A percentile compares a stretch with the other conserved stretches of the same genome.
These are phyloP conservation scores for Aphis gossypii DNA, from an alignment of 1,140 invertebrate genomes.

Conservation along the genomic window DNA sequence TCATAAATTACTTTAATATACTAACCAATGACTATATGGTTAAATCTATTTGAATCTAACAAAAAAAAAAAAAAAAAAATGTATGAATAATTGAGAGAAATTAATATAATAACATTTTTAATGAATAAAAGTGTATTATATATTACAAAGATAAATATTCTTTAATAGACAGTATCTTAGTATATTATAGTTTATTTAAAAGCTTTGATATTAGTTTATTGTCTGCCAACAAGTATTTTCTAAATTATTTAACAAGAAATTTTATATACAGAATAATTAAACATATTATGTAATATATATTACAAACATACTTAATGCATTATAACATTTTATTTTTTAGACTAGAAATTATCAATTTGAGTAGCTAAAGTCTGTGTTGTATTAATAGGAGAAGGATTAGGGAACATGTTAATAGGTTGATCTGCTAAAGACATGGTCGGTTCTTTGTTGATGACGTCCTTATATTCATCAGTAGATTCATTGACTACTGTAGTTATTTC, in stretches of 20 bases:
- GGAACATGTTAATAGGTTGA: slow-evolving; percentile 49
- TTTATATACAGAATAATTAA: neutral
- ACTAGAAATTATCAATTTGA: slow-evolving; percentile 51
- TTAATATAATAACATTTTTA: neutral
- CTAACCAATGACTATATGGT: neutral
- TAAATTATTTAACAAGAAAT: slow-evolving; percentile 15
- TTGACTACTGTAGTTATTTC: neutral
- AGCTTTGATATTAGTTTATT: slow-evolving; percentile 9
- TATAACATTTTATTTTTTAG: slow-evolving; percentile 21
- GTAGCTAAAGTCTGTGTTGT: slow-evolving; percentile 45
- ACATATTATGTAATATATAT: slow-evolving; percentile 13
- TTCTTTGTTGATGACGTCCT: slow-evolving; percentile 46
- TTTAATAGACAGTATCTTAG: neutral
- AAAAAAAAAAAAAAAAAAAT: neutral
- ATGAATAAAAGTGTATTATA: neutral
- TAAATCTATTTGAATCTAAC: neutral
- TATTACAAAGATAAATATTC: neutral
- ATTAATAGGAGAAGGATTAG: slow-evolving; percentile 28
- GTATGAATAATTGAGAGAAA: neutral
- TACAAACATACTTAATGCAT: neutral
- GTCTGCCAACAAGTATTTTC: neutral
- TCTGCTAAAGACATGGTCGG: slow-evolving; percentile 46
- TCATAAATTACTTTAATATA: neutral
- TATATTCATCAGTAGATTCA: neutral
- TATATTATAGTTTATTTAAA: neutral